Base-by-base conservation (phyloP, 2,113 vertebrate species). In the Dendrocopos noguchii region DNA sequence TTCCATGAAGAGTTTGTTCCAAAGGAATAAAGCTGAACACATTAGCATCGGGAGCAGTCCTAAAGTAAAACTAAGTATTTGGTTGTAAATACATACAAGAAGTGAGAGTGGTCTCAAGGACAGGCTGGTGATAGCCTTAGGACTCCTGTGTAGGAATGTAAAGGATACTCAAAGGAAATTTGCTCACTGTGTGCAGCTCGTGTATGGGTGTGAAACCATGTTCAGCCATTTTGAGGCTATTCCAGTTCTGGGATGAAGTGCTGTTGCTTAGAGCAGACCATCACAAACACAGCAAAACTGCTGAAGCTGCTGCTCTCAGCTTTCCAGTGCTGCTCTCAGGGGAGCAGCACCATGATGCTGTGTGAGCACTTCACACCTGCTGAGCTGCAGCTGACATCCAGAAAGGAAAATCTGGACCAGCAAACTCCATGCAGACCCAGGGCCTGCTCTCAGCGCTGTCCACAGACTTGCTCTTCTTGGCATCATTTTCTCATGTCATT, bases 151-250 rank as follows among this genome's bases (percentile, higher is more conserved):
- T 20, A 36, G 77, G 61, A 18, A 28, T 28, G 33, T 44, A 29
- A 68, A 39, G 28, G 56, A 50, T 63, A 24, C 34, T 84, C 10
- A 55, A 34, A 87, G 63, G 67, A 81, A 57, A 65, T 73, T 66
- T 84, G 13, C 12, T 81, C 14, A 4, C 14, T 18, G 13, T 25
- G 28, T 76, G n/a, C 33, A 79, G 44, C 31, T 53, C 66, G 29
- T 60, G 44, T 81, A 60, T 19, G 17, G 19, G 6, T 0, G 0
- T 34, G 71, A 82, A 94, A 72, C 17, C 29, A 46, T 0, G 0
- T 57, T 61, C 33, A 47, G 70, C 27, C 6, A 65, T 56, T 22
- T 71, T 63, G 31, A 68, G 59, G 21, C 33, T 65, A 2, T 75
- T 78, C 28, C 13, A 31, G 2, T 55, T 28, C 18, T 59, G 44